phyloP scores from a whole-genome alignment of 2,888 invertebrate genomes.

The Pherbina coryleti region DNA sequence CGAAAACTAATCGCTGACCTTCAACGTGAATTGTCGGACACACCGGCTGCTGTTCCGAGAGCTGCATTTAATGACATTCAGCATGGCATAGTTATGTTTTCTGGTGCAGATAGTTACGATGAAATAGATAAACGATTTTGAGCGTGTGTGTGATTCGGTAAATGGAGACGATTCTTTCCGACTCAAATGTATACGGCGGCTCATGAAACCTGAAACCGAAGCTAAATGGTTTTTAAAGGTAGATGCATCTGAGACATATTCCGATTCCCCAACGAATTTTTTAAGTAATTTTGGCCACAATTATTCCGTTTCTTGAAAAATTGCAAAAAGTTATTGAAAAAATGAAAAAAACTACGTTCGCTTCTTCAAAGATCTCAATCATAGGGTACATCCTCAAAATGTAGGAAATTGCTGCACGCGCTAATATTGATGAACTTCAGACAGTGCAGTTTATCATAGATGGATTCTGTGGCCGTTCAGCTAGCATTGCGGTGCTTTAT shows the following conservation, averaged over 20 bases:
- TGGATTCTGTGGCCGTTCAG: neutral
- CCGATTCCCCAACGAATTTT: neutral
- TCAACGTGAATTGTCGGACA: neutral
- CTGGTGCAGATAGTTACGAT: neutral
- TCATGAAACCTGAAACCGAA: neutral
- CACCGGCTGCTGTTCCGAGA: neutral
- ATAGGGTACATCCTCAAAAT: neutral
- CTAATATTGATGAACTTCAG: neutral
- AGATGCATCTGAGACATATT: neutral
- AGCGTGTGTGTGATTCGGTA: neutral
- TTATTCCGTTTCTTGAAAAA: neutral
- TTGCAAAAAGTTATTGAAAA: neutral
- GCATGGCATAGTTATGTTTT: neutral
- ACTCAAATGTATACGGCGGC: neutral
- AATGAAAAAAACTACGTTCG: neutral
- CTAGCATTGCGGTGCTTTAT: neutral
- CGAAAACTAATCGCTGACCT: neutral
- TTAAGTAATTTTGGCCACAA: neutral
- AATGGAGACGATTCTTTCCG: neutral
- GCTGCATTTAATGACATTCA: neutral
- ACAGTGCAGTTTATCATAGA: neutral
- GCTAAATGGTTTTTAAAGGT: neutral
- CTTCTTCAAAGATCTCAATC: neutral
- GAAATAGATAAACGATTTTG: neutral
- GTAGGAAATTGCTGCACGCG: constrained; percentile 1